These are phyloP conservation scores for Trissonchulus latispiculum DNA, from an alignment of 2,888 invertebrate species.

Conservation along the genomic window DNA sequence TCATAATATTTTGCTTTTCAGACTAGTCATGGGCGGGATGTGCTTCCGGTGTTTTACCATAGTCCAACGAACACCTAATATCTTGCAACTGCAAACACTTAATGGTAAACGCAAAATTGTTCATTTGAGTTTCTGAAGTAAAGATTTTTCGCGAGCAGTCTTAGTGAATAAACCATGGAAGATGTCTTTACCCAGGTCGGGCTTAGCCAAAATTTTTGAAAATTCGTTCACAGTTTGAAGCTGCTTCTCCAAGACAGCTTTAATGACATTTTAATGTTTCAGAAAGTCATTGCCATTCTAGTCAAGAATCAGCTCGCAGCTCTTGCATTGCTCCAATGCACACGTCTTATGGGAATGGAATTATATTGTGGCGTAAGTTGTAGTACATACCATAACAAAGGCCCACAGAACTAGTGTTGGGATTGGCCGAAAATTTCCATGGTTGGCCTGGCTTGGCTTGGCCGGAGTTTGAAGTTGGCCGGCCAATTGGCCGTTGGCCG, in stretches of 20 bases:
- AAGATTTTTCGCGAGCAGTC: no score
- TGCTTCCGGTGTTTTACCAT: conserved; percentile 22
- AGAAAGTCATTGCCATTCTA: conserved; percentile 1
- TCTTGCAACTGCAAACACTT: conserved; percentile 12
- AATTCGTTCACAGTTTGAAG: background rate
- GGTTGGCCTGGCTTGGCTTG: no score
- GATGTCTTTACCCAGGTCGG: no score
- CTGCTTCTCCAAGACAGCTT: no score
- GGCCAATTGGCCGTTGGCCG: no score
- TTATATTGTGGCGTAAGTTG: conserved; percentile 13
- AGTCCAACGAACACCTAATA: conserved; percentile 19
- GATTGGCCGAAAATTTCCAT: no score
- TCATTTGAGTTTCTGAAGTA: background rate
- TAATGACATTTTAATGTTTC: background rate
- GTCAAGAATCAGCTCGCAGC: background rate
- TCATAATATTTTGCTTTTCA: no score
- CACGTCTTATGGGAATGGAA: background rate
- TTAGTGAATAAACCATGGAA: no score
- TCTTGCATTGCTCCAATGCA: background rate
- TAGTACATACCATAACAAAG: no score
- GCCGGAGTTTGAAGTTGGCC: no score
- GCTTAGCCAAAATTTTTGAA: background rate
- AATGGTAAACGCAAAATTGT: background rate
- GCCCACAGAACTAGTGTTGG: no score
- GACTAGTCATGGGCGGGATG: conserved; percentile 21